Base-by-base conservation (phyloP, 2,113 vertebrate species). In the Limanda limanda region DNA sequence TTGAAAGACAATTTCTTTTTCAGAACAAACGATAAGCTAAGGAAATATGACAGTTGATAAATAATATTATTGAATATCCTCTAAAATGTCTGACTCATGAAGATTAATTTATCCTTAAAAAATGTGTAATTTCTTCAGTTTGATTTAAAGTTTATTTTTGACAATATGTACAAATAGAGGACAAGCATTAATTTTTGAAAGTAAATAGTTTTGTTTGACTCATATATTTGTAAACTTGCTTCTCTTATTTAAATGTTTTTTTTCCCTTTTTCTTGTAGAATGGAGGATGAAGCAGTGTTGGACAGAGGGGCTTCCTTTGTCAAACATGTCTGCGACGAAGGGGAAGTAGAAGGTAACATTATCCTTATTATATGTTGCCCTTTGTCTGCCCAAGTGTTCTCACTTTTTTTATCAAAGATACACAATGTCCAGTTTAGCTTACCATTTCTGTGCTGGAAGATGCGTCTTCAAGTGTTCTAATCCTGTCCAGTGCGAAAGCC, bases 271-370 rank as follows among this genome's bases (percentile, higher is more conserved):
- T 92, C 92, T 89, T 94, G 90, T 71, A 98, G 97, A 94, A 93
- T 98, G 95, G 98, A 99, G 89, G 97, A 99, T 92, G 98, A 99
- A 90, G 97, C 97, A 0, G 96, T 99, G 63, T 79, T 99, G 95
- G 98, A 99, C 93, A 93, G 96, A 93, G 98, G 98, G 75, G 97
- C 97, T 17, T 96, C 97, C 60, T 99, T 96, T 89, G 95, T 98
- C 76, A 99, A 99, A 84, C 97, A 99, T 17, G 92, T 99, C 42
- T 98, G 97, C 56, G 97, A 99, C 42, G 97, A 97, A 86, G 96
- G 97, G 91, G 98, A 98, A 92, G 97, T 99, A 48, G 98, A 99
- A 96, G 97, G 98, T 99, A 94, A 95, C 4, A 0, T 65, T 12
- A 35, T 61, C n/a, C 18, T 20, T 48, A 48, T 18, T 48, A 48